These are phyloP conservation scores for Mola mola DNA, from an alignment of 2,113 vertebrate species.

Conservation along the genomic window DNA sequence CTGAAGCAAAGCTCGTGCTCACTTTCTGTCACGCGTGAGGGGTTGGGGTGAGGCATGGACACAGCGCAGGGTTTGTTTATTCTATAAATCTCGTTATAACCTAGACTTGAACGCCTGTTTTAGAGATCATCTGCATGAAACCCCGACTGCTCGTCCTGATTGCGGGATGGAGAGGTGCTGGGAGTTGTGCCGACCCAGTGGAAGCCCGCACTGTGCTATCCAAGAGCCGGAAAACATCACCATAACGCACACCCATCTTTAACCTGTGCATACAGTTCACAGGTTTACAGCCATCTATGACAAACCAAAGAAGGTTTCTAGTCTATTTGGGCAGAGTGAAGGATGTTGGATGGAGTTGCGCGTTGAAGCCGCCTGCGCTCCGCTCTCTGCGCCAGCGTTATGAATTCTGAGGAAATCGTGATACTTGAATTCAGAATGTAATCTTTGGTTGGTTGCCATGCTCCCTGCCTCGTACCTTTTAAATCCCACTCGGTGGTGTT, in stretches of 20 bases:
- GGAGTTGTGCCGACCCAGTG: too few relatives aligned
- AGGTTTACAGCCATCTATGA: neutral
- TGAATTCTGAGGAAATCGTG: slow-evolving; percentile 31
- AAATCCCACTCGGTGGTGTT: neutral
- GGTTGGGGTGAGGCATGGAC: neutral
- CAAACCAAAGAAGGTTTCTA: too few relatives aligned
- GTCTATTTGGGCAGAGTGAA: neutral
- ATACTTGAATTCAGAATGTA: slow-evolving; percentile 13
- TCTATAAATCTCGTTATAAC: neutral
- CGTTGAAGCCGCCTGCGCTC: slow-evolving; percentile 46
- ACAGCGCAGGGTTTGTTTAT: neutral
- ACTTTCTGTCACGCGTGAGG: slow-evolving; percentile 47
- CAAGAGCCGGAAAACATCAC: too few relatives aligned
- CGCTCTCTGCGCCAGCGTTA: slow-evolving; percentile 63
- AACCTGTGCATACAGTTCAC: neutral
- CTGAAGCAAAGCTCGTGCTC: too few relatives aligned
- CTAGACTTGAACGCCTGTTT: neutral
- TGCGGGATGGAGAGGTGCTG: too few relatives aligned
- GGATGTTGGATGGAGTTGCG: slow-evolving; percentile 19
- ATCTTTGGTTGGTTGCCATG: neutral
- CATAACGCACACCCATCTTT: neutral
- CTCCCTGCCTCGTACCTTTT: neutral
- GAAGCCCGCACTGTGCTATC: too few relatives aligned
- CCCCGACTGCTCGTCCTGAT: slow-evolving; percentile 21
- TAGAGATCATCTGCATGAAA: neutral